Conservation (phyloP, 2,888 invertebrate species). For the Drosophila paranaensis region DNA sequence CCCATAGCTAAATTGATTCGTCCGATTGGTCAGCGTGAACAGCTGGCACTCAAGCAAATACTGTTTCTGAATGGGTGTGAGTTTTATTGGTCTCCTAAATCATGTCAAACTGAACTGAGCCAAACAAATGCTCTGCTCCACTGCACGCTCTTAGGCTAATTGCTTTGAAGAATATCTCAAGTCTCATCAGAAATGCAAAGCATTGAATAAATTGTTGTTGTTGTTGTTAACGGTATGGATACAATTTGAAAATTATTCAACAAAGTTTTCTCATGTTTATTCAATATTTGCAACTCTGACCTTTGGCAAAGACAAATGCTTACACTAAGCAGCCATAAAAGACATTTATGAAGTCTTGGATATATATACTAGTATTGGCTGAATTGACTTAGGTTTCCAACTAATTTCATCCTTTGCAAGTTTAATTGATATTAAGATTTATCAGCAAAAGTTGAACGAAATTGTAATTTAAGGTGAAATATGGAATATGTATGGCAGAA, state of each 20-base stretch:
- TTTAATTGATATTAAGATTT: too few relatives aligned
- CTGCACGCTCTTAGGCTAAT: background rate
- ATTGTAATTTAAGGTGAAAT: background rate
- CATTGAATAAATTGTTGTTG: background rate
- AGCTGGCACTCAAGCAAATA: slow-evolving; percentile 31
- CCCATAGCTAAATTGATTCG: slow-evolving; percentile 33
- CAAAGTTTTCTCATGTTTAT: background rate
- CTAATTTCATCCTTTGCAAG: too few relatives aligned
- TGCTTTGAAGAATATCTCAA: background rate
- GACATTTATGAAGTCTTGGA: background rate
- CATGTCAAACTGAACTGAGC: background rate
- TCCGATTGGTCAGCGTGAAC: slow-evolving; percentile 28
- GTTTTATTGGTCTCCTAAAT: slow-evolving; percentile 1
- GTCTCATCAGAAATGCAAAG: background rate
- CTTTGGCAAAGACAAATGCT: background rate
- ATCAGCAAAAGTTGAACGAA: background rate
- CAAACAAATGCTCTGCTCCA: background rate
- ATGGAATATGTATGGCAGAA: too few relatives aligned
- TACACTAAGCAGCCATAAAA: background rate
- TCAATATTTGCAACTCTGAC: background rate
- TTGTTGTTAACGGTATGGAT: too few relatives aligned
- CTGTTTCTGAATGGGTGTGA: background rate
- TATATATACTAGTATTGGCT: background rate
- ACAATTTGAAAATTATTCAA: background rate
- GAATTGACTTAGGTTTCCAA: background rate